Evolutionary conservation across 2,888 invertebrate species (phyloP), one percentile per base, ranked within the genome.

Genomic region (Masnerella sp.): DNA sequence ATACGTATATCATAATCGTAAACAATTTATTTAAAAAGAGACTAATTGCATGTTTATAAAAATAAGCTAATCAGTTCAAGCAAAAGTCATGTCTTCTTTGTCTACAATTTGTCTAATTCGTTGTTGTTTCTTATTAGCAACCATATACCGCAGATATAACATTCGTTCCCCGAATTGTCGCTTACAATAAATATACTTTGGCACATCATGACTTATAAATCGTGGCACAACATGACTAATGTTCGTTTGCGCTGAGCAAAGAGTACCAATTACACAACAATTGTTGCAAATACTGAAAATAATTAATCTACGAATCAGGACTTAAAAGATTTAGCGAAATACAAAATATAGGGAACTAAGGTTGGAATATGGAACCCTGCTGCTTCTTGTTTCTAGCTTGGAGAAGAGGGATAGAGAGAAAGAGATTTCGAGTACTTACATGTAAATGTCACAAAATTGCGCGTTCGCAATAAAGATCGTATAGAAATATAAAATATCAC

Each of bases 401-500:
- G 36, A 20, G 43, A 9, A 20, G 18, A 20, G 42, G n/a, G 47
- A 51, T 43, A 49, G 18, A 40, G 38, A 62, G 11, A 30, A 28
- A 49, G 20, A 45, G 51, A 45, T 67, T 58, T 51, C 49, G 67
- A 61, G 72, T 61, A 65, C 69, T 74, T 74, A 61, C 59, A 65
- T 61, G 52, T 49, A 74, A 68, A 61, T 38, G 65, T 68, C 58
- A 80, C 75, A 78, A 78, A 82, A 83, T 78, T 76, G 69, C 70
- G 54, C 68, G 49, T 73, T 75, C 67, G 58, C 76, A 79, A 82
- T 78, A 80, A 80, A 82, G 74, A 58, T 54, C 67, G 73, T 76
- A 68, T 81, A 78, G 77, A 78, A 82, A 84, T 84, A 80, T 78
- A 81, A 83, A 84, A 79, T 83, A 82, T 81, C 76, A 77, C 72